Conservation (phyloP, 1,140 invertebrate species). For the Drosophila littoralis region DNA sequence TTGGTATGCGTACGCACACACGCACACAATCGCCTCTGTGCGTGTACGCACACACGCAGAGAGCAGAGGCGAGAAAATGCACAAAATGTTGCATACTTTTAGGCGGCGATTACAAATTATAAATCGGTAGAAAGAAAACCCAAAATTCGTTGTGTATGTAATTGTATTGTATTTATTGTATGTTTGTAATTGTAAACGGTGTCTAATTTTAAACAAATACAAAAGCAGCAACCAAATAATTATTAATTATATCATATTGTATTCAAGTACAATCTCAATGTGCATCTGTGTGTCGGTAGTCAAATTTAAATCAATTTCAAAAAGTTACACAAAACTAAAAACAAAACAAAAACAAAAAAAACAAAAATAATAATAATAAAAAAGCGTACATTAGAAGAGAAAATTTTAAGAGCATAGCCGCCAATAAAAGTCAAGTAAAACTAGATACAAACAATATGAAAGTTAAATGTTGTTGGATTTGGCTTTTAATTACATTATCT, state of each 20-base stretch:
- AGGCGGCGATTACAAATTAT: conserved; percentile 26
- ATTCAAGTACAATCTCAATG: conserved; percentile 41
- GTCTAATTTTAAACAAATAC: conserved; percentile 61
- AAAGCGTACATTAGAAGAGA: background rate
- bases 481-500: conserved; percentile 20
- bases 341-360: conserved; percentile 12
- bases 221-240: conserved; percentile 19
- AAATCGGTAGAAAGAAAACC: conserved; percentile 16
- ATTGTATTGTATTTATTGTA: conserved; percentile 61
- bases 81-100: conserved; percentile 55
- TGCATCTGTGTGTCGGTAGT: conserved; percentile 46
- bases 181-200: conserved; percentile 69
- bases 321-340: conserved; percentile 16
- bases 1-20: conserved; percentile 5
- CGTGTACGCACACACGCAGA: background rate
- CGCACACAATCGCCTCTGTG: background rate
- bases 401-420: background rate
- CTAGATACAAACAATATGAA: background rate
- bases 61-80: conserved; percentile 8
- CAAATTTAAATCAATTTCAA: conserved; percentile 52
- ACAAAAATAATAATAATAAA: conserved; percentile 8
- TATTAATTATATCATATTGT: conserved; percentile 40
- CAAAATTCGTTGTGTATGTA: conserved; percentile 56
- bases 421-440: conserved; percentile 6
- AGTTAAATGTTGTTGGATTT: conserved; percentile 16